Percentiles rank a stretch among this genome's conserved stretches.
phyloP scores from a whole-genome alignment of 2,797 vertebrate genomes.

The Silurus aristotelis region DNA sequence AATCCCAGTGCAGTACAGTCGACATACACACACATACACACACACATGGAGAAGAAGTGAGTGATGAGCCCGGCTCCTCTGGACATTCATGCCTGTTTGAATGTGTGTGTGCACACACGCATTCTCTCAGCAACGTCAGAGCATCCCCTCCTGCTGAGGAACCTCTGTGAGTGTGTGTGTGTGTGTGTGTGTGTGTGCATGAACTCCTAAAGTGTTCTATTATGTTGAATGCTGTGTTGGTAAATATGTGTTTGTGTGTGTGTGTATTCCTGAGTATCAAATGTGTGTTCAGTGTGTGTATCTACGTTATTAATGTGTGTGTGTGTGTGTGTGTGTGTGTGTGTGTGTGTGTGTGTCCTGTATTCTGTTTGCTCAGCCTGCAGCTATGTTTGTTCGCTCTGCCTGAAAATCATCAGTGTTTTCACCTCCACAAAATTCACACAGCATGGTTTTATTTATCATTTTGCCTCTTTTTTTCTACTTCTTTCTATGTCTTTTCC shows the following conservation, averaged over 20 bases:
- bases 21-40: conserved; percentile 28
- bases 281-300: conserved; percentile 16
- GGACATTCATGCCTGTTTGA: conserved; percentile 22
- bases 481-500: background rate
- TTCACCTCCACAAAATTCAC: conserved; percentile 68
- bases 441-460: conserved; percentile 5
- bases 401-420: conserved; percentile 41
- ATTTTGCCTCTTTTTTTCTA: background rate
- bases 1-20: conserved; percentile 46
- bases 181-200: conserved; percentile 17
- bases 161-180: conserved; percentile 31
- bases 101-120: conserved; percentile 6
- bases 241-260: conserved; percentile 11
- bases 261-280: background rate
- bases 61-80: conserved; percentile 40
- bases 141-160: conserved; percentile 38
- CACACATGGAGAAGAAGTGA: conserved; percentile 39
- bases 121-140: conserved; percentile 43
- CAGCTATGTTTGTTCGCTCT: conserved; percentile 49
- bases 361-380: conserved; percentile 35
- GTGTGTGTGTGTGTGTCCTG: conserved; percentile 33
- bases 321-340: conserved; percentile 4
- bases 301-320: conserved; percentile 1
- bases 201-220: background rate
- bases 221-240: background rate